Evolutionary conservation across 2,888 invertebrate genomes (phyloP), one percentile per base, ranked within the genome.

Genomic region (Listrodromus nycthemerus): DNA sequence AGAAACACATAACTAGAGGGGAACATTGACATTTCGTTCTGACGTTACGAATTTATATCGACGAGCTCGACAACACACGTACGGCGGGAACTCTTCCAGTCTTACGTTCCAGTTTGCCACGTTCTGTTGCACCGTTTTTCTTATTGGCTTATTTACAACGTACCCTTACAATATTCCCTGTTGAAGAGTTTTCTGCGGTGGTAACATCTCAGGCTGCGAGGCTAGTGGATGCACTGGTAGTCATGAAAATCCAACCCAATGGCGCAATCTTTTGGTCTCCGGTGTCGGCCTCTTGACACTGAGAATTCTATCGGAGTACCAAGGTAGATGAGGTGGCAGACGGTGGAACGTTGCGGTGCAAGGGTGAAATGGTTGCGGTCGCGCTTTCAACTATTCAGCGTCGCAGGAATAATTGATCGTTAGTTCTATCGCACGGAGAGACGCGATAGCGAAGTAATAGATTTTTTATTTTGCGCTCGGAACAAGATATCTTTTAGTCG

Each of bases 381-480:
- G 48, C 48, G 13, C 13, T 30, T 55, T 83, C n/a, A 67, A 84
- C 45, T 74, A 84, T 80, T 84, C 80, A 80, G 19, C 69, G 78
- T 80, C 74, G 6, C n/a, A 48, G 24, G 73, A 80, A 84, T 84
- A 80, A 77, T 80, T 80, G 70, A 80, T 80, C 55, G 55, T 78
- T 70, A 73, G 37, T 27, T 24, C 6, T 16, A 27, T 24, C 41
- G 69, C 50, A 50, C 52, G 19, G 55, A 58, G 65, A 74, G 55
- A 37, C 50, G 48, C 24, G 19, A 50, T 19, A 21, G 30, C 24
- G n/a, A 30, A 67, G 27, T 75, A 52, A 16, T 75, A 8, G 19
- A 30, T 67, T 74, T 67, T 55, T 55, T 41, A 48, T 78, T 78
- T 33, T n/a, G 10, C 33, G 30, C n/a, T 48, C 63, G 27, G 63